Evolutionary conservation across 30 jellyfish, hydroid and myxozoan species (phyloP).

Genomic region (Aurelia sp.): DNA sequence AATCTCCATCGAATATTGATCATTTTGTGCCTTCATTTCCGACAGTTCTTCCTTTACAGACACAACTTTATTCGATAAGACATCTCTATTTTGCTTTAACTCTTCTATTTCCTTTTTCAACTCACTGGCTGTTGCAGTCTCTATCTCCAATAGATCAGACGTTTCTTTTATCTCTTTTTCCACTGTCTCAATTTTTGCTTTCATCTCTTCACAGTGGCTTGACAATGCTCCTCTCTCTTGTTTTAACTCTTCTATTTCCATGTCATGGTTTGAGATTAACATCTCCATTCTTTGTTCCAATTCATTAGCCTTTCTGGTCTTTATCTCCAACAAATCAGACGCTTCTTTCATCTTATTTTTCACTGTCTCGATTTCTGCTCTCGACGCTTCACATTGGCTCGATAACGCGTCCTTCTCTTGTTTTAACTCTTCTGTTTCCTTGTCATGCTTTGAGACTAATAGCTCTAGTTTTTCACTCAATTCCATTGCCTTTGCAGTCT

Average conservation of each 20-base stretch:
- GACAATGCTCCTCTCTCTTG: not conserved
- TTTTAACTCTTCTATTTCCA: not conserved
- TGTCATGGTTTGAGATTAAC: not conserved
- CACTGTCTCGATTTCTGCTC: not conserved
- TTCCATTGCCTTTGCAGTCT: not conserved
- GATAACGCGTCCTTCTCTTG: not conserved
- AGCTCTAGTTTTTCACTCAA: no score
- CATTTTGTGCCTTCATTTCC: not conserved
- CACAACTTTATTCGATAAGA: not conserved
- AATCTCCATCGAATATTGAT: not conserved
- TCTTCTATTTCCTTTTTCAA: not conserved
- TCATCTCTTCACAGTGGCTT: not conserved
- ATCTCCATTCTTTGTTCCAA: not conserved
- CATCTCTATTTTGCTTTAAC: not conserved
- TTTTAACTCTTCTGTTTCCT: not conserved
- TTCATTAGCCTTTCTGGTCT: not conserved
- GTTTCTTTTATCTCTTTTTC: not conserved
- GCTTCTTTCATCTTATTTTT: not conserved
- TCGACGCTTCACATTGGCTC: not conserved
- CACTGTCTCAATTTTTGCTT: not conserved
- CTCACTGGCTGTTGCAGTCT: not conserved
- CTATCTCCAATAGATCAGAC: not conserved
- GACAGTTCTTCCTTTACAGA: not conserved
- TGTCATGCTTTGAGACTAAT: not conserved
- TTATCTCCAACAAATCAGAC: not conserved